phyloP scores from a whole-genome alignment of 2,113 vertebrate genomes.

The Cettia cetti region DNA sequence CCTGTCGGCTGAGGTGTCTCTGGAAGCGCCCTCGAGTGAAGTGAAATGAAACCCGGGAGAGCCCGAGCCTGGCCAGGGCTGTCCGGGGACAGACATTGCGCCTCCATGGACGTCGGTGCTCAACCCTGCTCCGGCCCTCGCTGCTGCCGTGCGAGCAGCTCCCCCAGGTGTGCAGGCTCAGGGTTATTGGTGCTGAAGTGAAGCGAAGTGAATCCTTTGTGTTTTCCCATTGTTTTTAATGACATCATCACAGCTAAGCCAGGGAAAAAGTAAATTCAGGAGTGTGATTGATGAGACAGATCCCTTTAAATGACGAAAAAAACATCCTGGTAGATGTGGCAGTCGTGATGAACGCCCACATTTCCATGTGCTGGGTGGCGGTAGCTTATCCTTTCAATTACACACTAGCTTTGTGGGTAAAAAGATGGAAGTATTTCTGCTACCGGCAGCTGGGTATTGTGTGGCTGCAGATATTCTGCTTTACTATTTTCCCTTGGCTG shows the following conservation, averaged over 20 bases:
- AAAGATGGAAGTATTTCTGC: neutral
- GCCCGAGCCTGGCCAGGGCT: neutral
- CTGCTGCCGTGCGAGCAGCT: neutral
- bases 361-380: neutral
- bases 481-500: neutral
- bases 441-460: neutral
- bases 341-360: neutral
- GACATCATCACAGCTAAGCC: neutral
- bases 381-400: neutral
- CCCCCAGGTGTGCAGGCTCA: neutral
- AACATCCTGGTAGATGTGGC: neutral
- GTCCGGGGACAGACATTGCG: neutral
- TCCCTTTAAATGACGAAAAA: neutral
- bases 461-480: neutral
- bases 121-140: fast-evolving
- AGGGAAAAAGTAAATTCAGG: neutral
- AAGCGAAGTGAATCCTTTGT: neutral
- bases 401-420: neutral
- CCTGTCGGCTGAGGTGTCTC: neutral
- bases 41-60: fast-evolving
- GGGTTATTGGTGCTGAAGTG: fast-evolving
- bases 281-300: neutral
- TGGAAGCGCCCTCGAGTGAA: neutral
- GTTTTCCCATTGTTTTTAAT: neutral
- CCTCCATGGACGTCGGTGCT: neutral